Evolutionary conservation across 2,113 vertebrate genomes (phyloP).

Genomic region (Charadrius vociferus): DNA sequence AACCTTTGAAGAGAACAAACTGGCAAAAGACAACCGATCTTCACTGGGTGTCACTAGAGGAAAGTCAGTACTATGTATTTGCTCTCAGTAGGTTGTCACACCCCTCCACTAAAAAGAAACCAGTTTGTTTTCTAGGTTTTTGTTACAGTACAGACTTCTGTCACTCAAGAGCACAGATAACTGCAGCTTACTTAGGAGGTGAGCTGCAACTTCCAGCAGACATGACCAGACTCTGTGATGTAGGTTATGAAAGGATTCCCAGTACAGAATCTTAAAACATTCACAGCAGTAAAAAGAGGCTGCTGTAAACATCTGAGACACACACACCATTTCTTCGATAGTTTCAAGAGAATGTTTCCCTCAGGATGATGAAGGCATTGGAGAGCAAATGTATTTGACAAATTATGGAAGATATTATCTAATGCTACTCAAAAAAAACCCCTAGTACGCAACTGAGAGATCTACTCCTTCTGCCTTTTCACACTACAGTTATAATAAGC

Average conservation of each 20-base stretch:
- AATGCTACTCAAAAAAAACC: background rate
- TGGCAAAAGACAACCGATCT: background rate
- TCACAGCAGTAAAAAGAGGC: background rate
- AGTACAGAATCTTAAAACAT: background rate
- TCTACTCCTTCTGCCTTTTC: background rate
- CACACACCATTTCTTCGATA: background rate
- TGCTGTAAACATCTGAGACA: background rate
- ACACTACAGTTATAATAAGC: background rate
- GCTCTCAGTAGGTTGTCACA: background rate
- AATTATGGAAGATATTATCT: background rate
- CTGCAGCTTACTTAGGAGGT: background rate
- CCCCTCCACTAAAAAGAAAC: background rate
- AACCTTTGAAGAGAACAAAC: background rate
- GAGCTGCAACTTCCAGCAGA: background rate
- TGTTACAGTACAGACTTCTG: background rate
- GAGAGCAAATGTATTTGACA: background rate
- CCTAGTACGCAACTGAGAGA: background rate
- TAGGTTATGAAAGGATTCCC: background rate
- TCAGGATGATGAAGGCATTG: background rate
- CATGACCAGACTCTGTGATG: background rate
- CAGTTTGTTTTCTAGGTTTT: background rate
- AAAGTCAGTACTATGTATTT: background rate
- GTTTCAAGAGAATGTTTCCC: background rate
- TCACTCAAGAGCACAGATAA: background rate
- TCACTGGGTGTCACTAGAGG: background rate